Conservation (phyloP, 2,113 vertebrate genomes). For the Climacteris rufus region DNA sequence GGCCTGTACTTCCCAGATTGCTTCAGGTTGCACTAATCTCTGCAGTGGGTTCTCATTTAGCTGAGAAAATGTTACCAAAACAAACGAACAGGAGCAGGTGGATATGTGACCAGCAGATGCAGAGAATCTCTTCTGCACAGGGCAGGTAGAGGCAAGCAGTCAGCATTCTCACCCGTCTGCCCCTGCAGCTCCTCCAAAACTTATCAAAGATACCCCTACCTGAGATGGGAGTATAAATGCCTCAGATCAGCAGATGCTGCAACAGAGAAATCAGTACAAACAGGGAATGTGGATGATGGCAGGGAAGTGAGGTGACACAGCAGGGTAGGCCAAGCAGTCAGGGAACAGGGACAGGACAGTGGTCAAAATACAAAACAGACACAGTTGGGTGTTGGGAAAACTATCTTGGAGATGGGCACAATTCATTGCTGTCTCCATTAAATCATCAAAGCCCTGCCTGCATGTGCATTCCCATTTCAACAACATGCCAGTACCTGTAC, state of each 20-base stretch:
- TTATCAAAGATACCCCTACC: not conserved
- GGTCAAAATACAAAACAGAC: not conserved
- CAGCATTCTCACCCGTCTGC: not conserved
- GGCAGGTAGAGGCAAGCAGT: not conserved
- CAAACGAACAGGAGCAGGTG: not conserved
- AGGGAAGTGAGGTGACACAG: not conserved
- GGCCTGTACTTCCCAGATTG: not conserved
- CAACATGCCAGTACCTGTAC: not conserved
- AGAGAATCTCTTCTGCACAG: not conserved
- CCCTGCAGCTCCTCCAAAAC: not conserved
- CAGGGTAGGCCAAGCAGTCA: not conserved
- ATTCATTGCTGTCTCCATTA: not conserved
- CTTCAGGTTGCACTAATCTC: constrained; percentile 44
- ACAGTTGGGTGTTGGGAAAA: rapidly evolving
- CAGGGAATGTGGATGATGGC: rapidly evolving
- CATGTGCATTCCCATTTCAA: not conserved
- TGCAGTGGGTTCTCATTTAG: not conserved
- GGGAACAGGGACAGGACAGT: not conserved
- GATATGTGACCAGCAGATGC: not conserved
- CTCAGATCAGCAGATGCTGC: not conserved
- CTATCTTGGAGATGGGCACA: not conserved
- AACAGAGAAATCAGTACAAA: not conserved
- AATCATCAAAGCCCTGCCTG: not conserved
- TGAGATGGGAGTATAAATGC: not conserved
- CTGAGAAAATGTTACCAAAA: constrained; percentile 31